Evolutionary conservation across 1,140 invertebrate genomes (phyloP).

Genomic region (Drosophila mojavensis): DNA sequence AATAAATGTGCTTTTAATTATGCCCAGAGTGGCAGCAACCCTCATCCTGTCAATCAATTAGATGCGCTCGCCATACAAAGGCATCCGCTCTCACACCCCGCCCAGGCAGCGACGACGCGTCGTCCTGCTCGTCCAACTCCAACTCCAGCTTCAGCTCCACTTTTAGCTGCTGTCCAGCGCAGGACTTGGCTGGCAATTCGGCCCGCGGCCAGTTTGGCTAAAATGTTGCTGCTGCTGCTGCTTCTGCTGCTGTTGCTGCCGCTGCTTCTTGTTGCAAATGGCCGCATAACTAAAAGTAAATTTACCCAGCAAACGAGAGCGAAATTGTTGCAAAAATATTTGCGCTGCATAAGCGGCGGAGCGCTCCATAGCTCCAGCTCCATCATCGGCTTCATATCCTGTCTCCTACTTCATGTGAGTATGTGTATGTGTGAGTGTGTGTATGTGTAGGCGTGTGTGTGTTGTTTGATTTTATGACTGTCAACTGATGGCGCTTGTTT

Average conservation of each 20-base stretch:
- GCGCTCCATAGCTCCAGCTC: neutral
- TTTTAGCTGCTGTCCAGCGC: slow-evolving; percentile 6
- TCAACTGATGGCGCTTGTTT: slow-evolving; percentile 76
- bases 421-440: slow-evolving; percentile 1
- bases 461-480: slow-evolving; percentile 77
- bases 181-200: slow-evolving; percentile 10
- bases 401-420: neutral
- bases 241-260: neutral
- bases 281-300: slow-evolving; percentile 76
- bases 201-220: slow-evolving; percentile 23
- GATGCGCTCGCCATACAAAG: slow-evolving; percentile 27
- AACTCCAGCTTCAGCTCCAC: neutral
- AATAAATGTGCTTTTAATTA: slow-evolving; percentile 78
- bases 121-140: slow-evolving; percentile 1
- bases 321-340: slow-evolving; percentile 79
- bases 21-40: slow-evolving; percentile 57
- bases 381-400: slow-evolving; percentile 20
- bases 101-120: neutral
- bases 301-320: slow-evolving; percentile 70
- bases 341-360: slow-evolving; percentile 65
- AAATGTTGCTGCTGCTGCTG: slow-evolving; percentile 12
- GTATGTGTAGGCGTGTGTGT: neutral
- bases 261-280: slow-evolving; percentile 54
- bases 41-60: slow-evolving; percentile 68
- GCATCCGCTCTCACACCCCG: neutral